A percentile compares a stretch with the other conserved stretches of the same genome.
These are phyloP conservation scores for Drosophila cardini DNA, from an alignment of 1,140 invertebrate species.

Conservation along the genomic window DNA sequence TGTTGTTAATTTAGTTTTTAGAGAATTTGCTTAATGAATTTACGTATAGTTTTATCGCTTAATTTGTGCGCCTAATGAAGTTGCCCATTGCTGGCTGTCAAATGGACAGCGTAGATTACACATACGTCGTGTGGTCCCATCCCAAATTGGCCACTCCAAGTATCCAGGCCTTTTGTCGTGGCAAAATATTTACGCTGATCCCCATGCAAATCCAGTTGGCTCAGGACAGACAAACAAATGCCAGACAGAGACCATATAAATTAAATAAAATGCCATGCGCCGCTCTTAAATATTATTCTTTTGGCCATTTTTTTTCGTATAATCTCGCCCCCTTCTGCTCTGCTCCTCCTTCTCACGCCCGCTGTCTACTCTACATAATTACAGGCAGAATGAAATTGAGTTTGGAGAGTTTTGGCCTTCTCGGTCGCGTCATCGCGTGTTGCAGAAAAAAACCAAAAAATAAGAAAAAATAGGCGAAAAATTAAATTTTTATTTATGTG, in stretches of 20 bases:
- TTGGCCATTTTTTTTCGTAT: conserved; percentile 53
- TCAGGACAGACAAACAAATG: conserved; percentile 48
- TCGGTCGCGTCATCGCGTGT: conserved; percentile 72
- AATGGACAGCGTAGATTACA: conserved; percentile 53
- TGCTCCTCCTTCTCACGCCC: not conserved
- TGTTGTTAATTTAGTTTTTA: conserved; percentile 58
- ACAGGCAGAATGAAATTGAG: conserved; percentile 54
- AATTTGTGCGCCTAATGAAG: conserved; percentile 78
- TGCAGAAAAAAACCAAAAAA: conserved; percentile 22
- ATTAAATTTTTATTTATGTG: conserved; percentile 82
- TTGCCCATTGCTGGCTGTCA: conserved; percentile 64
- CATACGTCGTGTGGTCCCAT: conserved; percentile 67
- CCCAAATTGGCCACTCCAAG: conserved; percentile 35
- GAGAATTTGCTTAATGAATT: conserved; percentile 79
- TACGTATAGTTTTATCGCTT: conserved; percentile 73
- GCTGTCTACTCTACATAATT: conserved; percentile 71
- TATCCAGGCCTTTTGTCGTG: conserved; percentile 24
- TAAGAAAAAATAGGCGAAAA: conserved; percentile 52
- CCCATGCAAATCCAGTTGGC: conserved; percentile 30
- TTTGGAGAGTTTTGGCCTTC: conserved; percentile 46
- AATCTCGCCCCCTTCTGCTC: too few species aligned
- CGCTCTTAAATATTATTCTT: conserved; percentile 63
- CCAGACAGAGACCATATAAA: conserved; percentile 42
- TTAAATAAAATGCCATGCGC: conserved; percentile 62
- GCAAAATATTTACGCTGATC: conserved; percentile 38